phyloP scores from a whole-genome alignment of 2,888 invertebrate species.

The Hydrotaea cyrtoneurina region DNA sequence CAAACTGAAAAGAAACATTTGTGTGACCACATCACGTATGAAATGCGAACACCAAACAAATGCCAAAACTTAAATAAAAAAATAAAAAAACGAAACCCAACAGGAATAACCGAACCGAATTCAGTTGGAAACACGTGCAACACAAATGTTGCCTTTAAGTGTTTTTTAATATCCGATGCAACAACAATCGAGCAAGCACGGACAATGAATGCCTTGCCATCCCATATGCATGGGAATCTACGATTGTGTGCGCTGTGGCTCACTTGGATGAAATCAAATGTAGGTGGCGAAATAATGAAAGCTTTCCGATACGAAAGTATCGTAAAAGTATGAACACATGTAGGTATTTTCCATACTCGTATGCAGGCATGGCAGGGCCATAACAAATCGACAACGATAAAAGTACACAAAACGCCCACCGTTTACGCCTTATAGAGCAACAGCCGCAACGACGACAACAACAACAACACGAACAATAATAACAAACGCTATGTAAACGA shows the following conservation, averaged over 20 bases:
- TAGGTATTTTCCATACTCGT: neutral
- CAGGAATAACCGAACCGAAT: constrained; percentile 47
- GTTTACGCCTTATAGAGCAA: constrained; percentile 36
- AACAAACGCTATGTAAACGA: constrained; percentile 37
- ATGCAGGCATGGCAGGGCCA: neutral
- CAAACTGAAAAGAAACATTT: constrained; percentile 19
- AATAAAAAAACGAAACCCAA: neutral
- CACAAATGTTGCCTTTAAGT: constrained; percentile 63
- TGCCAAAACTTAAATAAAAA: constrained; percentile 3
- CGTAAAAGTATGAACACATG: constrained; percentile 3
- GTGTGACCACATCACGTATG: constrained; percentile 61
- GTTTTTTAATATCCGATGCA: constrained; percentile 57
- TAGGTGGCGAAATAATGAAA: constrained; percentile 49
- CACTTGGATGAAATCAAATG: constrained; percentile 40
- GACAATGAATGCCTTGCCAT: neutral
- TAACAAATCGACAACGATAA: constrained; percentile 43
- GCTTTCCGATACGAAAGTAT: constrained; percentile 22
- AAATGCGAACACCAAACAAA: constrained; percentile 27
- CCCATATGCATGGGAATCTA: neutral
- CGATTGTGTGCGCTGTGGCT: neutral
- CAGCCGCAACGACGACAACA: constrained; percentile 38
- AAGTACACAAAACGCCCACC: constrained; percentile 58
- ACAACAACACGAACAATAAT: no score
- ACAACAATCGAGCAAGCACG: neutral
- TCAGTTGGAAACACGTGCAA: constrained; percentile 65